Percentiles rank a stretch among this genome's conserved stretches.
These are phyloP conservation scores for Pollachius pollachius DNA, from an alignment of 2,113 vertebrate species.

Conservation along the genomic window DNA sequence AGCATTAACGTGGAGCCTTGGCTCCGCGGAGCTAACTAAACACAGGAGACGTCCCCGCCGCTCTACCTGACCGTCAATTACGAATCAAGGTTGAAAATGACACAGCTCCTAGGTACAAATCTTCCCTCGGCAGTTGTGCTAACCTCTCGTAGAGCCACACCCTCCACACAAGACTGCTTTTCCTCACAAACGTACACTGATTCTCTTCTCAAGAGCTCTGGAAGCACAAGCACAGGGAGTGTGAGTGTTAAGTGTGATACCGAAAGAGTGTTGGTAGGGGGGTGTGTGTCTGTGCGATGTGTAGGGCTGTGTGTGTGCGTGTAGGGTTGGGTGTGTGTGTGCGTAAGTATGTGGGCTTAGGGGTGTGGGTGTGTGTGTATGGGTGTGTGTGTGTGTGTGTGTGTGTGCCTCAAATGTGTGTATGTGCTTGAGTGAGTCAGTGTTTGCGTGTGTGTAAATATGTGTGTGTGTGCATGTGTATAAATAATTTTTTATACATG, in stretches of 20 bases:
- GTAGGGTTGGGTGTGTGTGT: neutral
- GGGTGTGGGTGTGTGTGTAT: neutral
- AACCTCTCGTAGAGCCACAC: conserved; percentile 55
- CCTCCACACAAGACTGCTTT: conserved; percentile 28
- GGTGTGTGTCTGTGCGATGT: neutral
- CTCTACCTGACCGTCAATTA: conserved; percentile 49
- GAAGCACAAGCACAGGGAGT: neutral
- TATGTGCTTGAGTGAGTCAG: neutral
- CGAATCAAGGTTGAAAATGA: conserved; percentile 54
- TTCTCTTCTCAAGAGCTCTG: conserved; percentile 18
- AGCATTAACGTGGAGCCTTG: no score
- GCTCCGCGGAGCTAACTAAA: conserved; percentile 10
- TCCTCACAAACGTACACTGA: conserved; percentile 26
- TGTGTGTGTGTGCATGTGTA: neutral
- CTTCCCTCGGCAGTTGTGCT: conserved; percentile 33
- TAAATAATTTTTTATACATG: no score
- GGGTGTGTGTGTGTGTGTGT: neutral
- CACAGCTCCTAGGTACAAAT: conserved; percentile 33
- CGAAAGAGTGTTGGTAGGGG: neutral
- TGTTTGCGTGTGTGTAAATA: neutral
- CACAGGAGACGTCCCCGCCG: conserved; percentile 33
- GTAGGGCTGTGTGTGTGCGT: neutral
- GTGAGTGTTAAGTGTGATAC: conserved; percentile 1
- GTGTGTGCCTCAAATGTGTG: neutral
- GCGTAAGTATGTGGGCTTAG: neutral